These are phyloP conservation scores for Panzeria rudis DNA, from an alignment of 2,888 invertebrate species.

Conservation along the genomic window DNA sequence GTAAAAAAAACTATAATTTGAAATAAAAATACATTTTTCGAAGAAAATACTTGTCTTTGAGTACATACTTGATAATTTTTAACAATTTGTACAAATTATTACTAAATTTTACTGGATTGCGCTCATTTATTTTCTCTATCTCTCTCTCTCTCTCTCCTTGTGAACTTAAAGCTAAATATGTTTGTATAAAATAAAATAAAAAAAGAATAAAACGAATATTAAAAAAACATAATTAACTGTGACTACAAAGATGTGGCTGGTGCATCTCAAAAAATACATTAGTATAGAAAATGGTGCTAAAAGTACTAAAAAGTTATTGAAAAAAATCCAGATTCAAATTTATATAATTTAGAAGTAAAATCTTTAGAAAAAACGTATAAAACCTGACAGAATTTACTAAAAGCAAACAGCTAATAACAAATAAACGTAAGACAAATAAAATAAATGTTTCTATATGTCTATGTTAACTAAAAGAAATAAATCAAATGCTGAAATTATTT, in stretches of 20 bases:
- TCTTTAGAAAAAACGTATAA: constrained; percentile 3
- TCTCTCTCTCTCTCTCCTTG: too few species aligned
- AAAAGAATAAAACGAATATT: not conserved
- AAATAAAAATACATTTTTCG: not conserved
- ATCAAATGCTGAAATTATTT: constrained; percentile 63
- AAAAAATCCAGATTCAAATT: not conserved
- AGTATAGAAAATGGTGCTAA: constrained; percentile 37
- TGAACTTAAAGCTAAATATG: constrained; percentile 8
- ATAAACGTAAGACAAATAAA: constrained; percentile 59
- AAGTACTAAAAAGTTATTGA: constrained; percentile 21
- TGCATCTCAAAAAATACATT: constrained; percentile 38
- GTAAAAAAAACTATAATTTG: not conserved
- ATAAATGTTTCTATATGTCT: constrained; percentile 73
- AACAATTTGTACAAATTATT: too few species aligned
- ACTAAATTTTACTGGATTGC: too few species aligned
- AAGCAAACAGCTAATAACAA: constrained; percentile 37
- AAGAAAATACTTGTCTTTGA: not conserved
- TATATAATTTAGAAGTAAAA: not conserved
- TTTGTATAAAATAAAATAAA: not conserved
- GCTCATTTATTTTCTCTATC: too few species aligned
- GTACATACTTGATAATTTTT: too few species aligned
- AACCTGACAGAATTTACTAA: constrained; percentile 35
- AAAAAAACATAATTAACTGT: constrained; percentile 33
- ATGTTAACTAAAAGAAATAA: constrained; percentile 65
- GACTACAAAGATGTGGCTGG: constrained; percentile 36